Evolutionary conservation across 1,140 invertebrate genomes (phyloP), one percentile per base, ranked within the genome.

Genomic region (Laupala kohalensis): DNA sequence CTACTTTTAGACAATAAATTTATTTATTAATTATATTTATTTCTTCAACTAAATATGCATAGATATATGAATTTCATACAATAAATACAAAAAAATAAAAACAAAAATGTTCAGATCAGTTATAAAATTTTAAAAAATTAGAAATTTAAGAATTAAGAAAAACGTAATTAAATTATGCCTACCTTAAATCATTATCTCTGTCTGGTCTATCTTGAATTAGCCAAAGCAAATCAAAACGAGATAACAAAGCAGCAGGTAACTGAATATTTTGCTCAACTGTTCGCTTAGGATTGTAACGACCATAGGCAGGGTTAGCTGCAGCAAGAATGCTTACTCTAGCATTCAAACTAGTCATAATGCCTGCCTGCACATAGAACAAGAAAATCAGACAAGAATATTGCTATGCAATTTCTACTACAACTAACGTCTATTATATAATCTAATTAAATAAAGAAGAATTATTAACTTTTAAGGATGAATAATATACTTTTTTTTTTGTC

Each of bases 251-350:
- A 25, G 98, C 97, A 3, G 98, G 97, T 62, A 99, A 83, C 78
- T 98, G 95, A 71, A 99, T 93, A 79, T 99, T 99, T 78, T 99
- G 96, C 83, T 99, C 96, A 30, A 99, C 88, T 0, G 94, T 89
- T 74, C 93, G 86, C 77, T 96, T 95, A 0, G 95, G 91, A 83
- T 99, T 99, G 83, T 99, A 99, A 74, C 95, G 88, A 13, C 98
- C 98, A 81, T 94, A 99, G 0, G 95, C 95, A 23, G 98, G 98
- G 88, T 99, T 99, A 12, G 98, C 98, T 3, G 98, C 98, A 9
- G 97, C 97, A 74, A 99, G 83, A 77, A 99, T 99, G 0, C 97
- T 97, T 6, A 97, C 94, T 74, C 97, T 87, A 0, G 97, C 97
- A 84, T 99, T 99, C 24, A 99, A 81, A 29, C 93, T 95, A 0